phyloP scores from a whole-genome alignment of 2,888 invertebrate species.

The Ormyrus rosae region DNA sequence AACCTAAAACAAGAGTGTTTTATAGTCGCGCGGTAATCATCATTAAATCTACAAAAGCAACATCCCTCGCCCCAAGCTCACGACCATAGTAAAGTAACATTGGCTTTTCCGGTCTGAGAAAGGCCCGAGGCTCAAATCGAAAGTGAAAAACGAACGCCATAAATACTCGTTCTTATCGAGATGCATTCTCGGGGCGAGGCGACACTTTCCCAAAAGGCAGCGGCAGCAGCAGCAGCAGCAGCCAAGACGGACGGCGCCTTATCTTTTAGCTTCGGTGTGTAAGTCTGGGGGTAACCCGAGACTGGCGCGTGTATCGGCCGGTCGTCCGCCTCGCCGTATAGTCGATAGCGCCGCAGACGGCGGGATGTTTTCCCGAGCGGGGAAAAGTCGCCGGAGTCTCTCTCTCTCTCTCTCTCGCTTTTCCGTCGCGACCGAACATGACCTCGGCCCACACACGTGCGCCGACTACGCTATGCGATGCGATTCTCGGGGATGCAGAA shows the following conservation, averaged over 20 bases:
- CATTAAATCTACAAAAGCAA: too few relatives aligned
- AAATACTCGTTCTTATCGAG: constrained; percentile 47
- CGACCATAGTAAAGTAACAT: constrained; percentile 1
- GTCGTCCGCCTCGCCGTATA: not conserved
- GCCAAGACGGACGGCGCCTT: constrained; percentile 39
- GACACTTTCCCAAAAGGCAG: constrained; percentile 31
- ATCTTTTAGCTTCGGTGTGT: constrained; percentile 60
- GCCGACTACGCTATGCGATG: not conserved
- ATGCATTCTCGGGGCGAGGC: constrained; percentile 42
- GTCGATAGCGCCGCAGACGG: constrained; percentile 24
- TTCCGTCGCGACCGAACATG: not conserved
- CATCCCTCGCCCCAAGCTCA: too few relatives aligned
- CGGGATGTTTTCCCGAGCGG: constrained; percentile 8
- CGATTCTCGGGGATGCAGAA: not conserved
- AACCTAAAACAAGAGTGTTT: too few relatives aligned
- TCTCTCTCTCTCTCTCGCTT: not conserved
- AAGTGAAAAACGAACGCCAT: constrained; percentile 48
- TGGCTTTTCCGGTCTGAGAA: not conserved
- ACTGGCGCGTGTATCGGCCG: constrained; percentile 57
- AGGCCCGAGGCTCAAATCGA: constrained; percentile 16
- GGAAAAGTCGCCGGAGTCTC: constrained; percentile 32
- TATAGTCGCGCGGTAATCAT: too few relatives aligned
- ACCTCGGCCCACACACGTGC: not conserved
- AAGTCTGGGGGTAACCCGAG: constrained; percentile 69
- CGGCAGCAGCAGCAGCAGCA: not conserved